Evolutionary conservation across 2,797 vertebrate species (phyloP).

Genomic region (Platyrinchus mystaceus): DNA sequence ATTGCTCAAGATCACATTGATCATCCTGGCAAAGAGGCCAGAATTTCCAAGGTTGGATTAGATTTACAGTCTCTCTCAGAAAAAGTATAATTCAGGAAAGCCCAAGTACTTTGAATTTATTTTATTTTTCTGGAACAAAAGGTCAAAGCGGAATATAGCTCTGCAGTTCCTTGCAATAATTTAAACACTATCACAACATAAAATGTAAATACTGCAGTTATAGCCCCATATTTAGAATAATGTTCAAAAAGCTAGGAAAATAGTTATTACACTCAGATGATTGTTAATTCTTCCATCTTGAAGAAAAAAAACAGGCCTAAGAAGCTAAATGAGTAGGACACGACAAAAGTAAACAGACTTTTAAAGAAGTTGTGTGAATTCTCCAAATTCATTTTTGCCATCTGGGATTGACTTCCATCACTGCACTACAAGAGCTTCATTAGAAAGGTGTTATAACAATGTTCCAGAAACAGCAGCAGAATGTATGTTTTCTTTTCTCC

Average conservation of each 20-base stretch:
- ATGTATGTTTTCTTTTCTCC: not conserved
- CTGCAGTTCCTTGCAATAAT: constrained; percentile 19
- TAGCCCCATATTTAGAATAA: constrained; percentile 11
- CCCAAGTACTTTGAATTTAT: not conserved
- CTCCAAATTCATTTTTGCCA: not conserved
- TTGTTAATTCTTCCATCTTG: not conserved
- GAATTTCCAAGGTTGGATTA: not conserved
- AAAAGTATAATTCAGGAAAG: not conserved
- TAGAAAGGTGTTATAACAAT: not conserved
- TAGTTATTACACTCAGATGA: not conserved
- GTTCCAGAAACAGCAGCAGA: not conserved
- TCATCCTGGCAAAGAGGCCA: not conserved
- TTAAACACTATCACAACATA: constrained; percentile 26
- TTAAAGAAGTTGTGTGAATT: not conserved
- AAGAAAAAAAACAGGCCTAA: not conserved
- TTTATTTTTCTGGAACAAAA: constrained; percentile 7
- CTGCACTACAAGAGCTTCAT: not conserved
- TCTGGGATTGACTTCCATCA: not conserved
- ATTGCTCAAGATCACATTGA: not conserved
- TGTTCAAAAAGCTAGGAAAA: not conserved
- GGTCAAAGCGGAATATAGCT: not conserved
- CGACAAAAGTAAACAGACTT: constrained; percentile 5
- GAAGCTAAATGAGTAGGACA: not conserved
- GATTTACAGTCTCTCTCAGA: not conserved
- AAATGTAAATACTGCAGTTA: constrained; percentile 22